Base-by-base conservation (phyloP, 2,113 vertebrate genomes). In the Sula dactylatra region DNA sequence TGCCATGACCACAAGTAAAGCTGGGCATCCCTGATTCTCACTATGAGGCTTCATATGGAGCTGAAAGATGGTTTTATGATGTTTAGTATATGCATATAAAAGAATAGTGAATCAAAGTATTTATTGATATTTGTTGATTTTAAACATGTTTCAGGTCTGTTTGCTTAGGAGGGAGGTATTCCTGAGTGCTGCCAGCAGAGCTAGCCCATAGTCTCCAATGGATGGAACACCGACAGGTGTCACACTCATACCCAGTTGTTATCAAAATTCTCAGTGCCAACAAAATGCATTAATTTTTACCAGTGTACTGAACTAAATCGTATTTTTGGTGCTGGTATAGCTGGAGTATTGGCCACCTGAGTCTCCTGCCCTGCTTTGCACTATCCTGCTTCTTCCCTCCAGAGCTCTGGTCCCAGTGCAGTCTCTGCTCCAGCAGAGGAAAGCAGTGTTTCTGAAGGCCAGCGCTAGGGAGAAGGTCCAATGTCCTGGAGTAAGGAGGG, bases 191-290 rank as follows among this genome's bases (percentile, higher is more conserved):
- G 74, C 29, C 45, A 72, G 59, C 40, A 77, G 38, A 87, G 25
- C 13, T 40, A 90, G 55, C 42, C 49, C 45, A 24, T 16, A 40
- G n/a, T 26, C 34, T 72, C 21, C 0, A 0, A 44, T 8, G 16
- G 29, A 44, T 32, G 72, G 64, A 86, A 19, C 20, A 44, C 31
- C 0, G 2, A 47, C 31, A 61, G 11, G 6, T 8, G 4, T 36
- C 78, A 59, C 19, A 42, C 17, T 27, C 1, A 2, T 36, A 71
- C 7, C 17, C 36, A 58, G 38, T 7, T 52, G 40, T 58, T 65
- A 86, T 1, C 40, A 91, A 55, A 86, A 73, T 56, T 44, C 50
- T 44, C 24, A 5, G 10, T 19, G 31, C 9, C 36, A 76, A 78
- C 19, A 71, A 64, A 91, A 50, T 2, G 3, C 45, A 66, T 13